phyloP scores from a whole-genome alignment of 2,797 vertebrate species.

The Columba guinea region DNA sequence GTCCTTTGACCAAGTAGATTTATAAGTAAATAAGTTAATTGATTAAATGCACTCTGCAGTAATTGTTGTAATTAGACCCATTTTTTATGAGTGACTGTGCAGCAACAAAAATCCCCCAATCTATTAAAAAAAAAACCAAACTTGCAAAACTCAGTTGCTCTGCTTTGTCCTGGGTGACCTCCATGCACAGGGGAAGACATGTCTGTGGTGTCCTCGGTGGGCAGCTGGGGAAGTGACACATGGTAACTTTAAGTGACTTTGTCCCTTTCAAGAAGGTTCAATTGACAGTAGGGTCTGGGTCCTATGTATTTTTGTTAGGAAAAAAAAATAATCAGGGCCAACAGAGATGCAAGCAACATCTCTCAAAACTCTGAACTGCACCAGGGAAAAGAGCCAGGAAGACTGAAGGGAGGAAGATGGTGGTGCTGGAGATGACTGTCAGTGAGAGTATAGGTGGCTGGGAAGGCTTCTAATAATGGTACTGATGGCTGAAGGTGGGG shows the following conservation, averaged over 20 bases:
- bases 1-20: neutral
- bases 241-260: neutral
- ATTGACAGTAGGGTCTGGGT: neutral
- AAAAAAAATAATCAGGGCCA: neutral
- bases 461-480: neutral
- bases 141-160: neutral
- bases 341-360: neutral
- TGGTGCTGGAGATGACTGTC: neutral
- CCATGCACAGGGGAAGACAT: neutral
- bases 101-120: neutral
- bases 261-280: neutral
- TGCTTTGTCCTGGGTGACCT: neutral
- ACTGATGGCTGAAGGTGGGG: neutral
- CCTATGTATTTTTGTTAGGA: neutral
- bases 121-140: neutral
- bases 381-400: neutral
- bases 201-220: neutral
- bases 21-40: neutral
- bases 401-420: neutral
- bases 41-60: neutral
- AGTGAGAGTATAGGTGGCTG: fast-evolving
- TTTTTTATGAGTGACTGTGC: neutral
- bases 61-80: neutral
- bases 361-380: neutral
- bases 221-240: neutral